Evolutionary conservation across 1,140 invertebrate genomes (phyloP), one percentile per base, ranked within the genome.

Genomic region (Leptinotarsa texana): DNA sequence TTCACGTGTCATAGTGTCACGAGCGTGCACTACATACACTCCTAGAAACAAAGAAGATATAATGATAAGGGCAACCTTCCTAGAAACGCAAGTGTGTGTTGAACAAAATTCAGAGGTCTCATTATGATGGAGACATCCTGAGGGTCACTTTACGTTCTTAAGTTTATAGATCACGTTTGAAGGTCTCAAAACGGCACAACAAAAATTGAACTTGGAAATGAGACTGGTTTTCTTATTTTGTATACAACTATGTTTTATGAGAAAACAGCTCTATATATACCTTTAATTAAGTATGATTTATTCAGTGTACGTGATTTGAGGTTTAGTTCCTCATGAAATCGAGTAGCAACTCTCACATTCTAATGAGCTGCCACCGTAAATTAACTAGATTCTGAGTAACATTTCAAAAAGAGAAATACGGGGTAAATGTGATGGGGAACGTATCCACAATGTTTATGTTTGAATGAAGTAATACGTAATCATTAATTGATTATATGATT

Each of bases 31-130:
- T 76, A 76, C 71, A 76, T 76, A 76, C 47, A 76, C 70, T 65
- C 63, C 72, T 61, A 69, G 67, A 76, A 63, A 76, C 75, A 61
- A 71, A 73, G 47, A 67, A 49, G 48, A 73, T 61, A 22, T 5
- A 74, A 51, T 47, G 75, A 76, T 76, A 76, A 76, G 73, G 18
- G 51, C 63, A 66, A 70, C 75, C 75, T 76, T 76, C 75, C 61
- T 33, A 69, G 75, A 76, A 76, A 75, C 51, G 62, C 57, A 49
- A 42, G 71, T 49, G 62, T 66, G 63, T 21, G 42, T 49, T 33
- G 18, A 13, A 17, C 68, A 49, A 48, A 49, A 48, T 47, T 48
- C 48, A 13, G 33, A 69, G 21, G 5, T 22, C 68, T 69, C 68
- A 69, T 69, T 69, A 49, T 69, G 17, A 67, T 27, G 33, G 24